Base-by-base conservation (phyloP, 1,140 invertebrate species). In the Popillia japonica region DNA sequence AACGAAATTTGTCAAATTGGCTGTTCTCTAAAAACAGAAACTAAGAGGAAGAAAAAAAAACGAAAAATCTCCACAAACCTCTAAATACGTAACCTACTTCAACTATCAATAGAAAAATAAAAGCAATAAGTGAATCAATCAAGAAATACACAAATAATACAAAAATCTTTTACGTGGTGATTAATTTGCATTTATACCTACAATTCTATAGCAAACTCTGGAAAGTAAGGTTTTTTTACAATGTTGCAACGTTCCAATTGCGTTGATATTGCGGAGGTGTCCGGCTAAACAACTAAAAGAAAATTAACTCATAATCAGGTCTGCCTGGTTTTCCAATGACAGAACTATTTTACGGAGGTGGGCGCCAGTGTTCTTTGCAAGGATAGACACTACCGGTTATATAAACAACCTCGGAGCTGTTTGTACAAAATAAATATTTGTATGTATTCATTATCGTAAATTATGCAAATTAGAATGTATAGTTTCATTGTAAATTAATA, bases 261-360 rank as follows among this genome's bases (percentile, higher is more conserved):
- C 48, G 48, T 55, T 17, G 48, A 55, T 55, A 55, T 6, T 55
- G 48, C 48, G 48, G 17, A 55, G 48, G 48, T 55, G 48, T 55
- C 17, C 2, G 14, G 17, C 48, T 55, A 17, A 17, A 17, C 6
- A 17, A 55, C 14, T 17, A 55, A 55, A 55, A 55, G 48, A 55
- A 14, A 55, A 55, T 55, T 55, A 55, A 55, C 14, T 55, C 48
- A n/a, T 17, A 7, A 14, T 0, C 14, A 55, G 48, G n/a, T 55
- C 14, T 17, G n/a, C 48, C 14, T 17, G 6, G 48, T 55, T 55
- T n/a, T 55, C 14, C 48, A 55, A 55, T 55, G 7, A 7, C n/a
- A 14, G 14, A 17, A 17, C 14, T 17, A 55, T 55, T 55, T 20
- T 55, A 55, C 48, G 48, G 48, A 55, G 48, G 48, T 55, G 48